A percentile compares a stretch with the other conserved stretches of the same genome.
These are phyloP conservation scores for Eonycteris spelaea DNA, from an alignment of 2,113 vertebrate genomes.

Conservation along the genomic window DNA sequence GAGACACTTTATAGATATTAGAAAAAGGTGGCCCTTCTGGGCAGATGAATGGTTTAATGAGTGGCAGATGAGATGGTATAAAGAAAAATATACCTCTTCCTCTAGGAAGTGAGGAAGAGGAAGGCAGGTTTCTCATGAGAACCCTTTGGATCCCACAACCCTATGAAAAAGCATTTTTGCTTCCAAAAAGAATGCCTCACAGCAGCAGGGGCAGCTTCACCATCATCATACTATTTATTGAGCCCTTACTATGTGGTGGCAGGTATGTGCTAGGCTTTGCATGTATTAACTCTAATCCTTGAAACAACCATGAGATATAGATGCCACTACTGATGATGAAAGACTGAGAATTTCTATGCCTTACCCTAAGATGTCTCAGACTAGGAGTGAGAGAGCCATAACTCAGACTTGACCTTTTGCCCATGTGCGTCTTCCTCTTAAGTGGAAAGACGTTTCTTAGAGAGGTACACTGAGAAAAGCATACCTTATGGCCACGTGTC, in stretches of 20 bases:
- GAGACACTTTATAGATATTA: neutral
- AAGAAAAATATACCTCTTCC: neutral
- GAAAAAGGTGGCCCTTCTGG: neutral
- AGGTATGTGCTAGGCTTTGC: neutral
- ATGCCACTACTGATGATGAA: rapidly evolving
- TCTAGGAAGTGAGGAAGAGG: neutral
- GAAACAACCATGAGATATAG: neutral
- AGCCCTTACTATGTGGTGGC: neutral
- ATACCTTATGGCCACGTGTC: no score
- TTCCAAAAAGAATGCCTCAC: neutral
- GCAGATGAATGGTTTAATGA: neutral
- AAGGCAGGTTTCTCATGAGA: neutral
- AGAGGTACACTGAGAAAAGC: neutral
- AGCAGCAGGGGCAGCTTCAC: rapidly evolving
- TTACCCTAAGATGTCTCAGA: neutral
- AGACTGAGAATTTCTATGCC: neutral
- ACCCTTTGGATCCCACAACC: neutral
- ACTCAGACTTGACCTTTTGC: neutral
- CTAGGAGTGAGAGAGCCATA: neutral
- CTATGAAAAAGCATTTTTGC: neutral
- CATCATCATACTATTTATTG: neutral
- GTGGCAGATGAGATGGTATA: neutral
- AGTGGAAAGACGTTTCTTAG: neutral
- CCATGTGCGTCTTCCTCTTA: neutral
- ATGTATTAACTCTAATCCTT: neutral